Evolutionary conservation across 1,140 invertebrate genomes (phyloP).

Genomic region (Bursaphelenchus mucronatus): DNA sequence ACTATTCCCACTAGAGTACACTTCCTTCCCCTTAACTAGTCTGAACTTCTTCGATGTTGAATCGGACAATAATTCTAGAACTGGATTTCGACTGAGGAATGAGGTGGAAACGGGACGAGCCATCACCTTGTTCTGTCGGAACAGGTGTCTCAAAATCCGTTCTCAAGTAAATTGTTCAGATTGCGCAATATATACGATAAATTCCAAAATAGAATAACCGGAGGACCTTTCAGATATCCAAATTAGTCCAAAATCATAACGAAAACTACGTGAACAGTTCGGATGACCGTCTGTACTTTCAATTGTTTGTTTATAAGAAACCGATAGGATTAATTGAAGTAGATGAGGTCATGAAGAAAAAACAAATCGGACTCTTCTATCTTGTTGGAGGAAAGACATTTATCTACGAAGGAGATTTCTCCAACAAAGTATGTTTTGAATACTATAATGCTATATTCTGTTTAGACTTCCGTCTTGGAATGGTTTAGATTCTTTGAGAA

Average conservation of each 20-base stretch:
- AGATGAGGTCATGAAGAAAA: conserved; percentile 21
- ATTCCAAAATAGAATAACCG: neutral
- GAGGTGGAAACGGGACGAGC: conserved; percentile 37
- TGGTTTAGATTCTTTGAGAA: conserved; percentile 26
- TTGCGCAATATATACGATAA: neutral
- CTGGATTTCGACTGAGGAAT: conserved; percentile 14
- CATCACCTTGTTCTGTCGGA: conserved; percentile 31
- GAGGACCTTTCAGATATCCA: conserved; percentile 26
- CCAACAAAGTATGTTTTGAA: conserved; percentile 1
- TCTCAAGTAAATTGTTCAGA: conserved; percentile 22
- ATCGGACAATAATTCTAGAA: neutral
- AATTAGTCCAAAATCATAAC: conserved; percentile 42
- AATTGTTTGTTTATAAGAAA: conserved; percentile 32
- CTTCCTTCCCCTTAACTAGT: too few relatives aligned
- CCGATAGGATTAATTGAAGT: conserved; percentile 12
- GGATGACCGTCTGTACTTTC: conserved; percentile 32
- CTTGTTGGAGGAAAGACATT: conserved; percentile 26
- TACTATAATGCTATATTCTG: neutral
- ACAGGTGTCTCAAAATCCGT: conserved; percentile 35
- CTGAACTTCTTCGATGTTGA: too few relatives aligned
- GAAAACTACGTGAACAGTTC: conserved; percentile 11
- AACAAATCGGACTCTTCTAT: conserved; percentile 21
- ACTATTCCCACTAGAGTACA: too few relatives aligned
- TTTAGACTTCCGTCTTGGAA: conserved; percentile 19
- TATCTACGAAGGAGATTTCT: conserved; percentile 13